phyloP scores from a whole-genome alignment of 2,797 vertebrate genomes.

The Saxicola maurus region DNA sequence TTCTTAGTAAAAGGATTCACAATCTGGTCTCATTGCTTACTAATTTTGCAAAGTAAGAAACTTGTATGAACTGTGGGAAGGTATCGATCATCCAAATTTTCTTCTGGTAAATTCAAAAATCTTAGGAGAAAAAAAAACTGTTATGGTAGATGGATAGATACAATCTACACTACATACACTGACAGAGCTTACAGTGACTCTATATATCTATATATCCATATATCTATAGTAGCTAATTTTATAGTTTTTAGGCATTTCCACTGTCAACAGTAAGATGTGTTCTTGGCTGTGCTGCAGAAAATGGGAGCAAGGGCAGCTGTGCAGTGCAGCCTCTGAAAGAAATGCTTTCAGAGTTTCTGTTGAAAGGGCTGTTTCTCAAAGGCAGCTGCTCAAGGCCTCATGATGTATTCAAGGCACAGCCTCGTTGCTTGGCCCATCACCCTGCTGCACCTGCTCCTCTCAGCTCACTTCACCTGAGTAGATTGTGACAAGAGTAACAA shows the following conservation, averaged over 20 bases:
- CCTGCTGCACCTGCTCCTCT: constrained; percentile 52
- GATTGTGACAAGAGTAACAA: constrained; percentile 59
- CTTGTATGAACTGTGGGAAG: neutral
- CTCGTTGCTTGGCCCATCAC: constrained; percentile 31
- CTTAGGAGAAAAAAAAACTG: neutral
- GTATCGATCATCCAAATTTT: neutral
- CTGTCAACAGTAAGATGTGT: neutral
- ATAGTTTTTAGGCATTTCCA: neutral
- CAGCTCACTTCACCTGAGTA: constrained; percentile 51
- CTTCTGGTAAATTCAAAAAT: neutral
- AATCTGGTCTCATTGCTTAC: neutral
- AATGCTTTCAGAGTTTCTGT: constrained; percentile 7
- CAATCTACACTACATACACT: neutral
- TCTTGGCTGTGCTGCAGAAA: neutral
- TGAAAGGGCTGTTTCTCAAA: constrained; percentile 39
- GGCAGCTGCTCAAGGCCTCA: constrained; percentile 40
- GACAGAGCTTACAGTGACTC: neutral
- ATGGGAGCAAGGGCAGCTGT: neutral
- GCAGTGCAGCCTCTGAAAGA: neutral
- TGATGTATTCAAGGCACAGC: constrained; percentile 45
- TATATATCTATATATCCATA: too few species aligned
- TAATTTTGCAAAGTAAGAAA: neutral
- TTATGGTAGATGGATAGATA: neutral
- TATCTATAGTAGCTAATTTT: neutral
- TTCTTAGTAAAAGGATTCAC: neutral